These are phyloP conservation scores for Cotesia vestalis DNA, from an alignment of 1,140 invertebrate species.

Conservation along the genomic window DNA sequence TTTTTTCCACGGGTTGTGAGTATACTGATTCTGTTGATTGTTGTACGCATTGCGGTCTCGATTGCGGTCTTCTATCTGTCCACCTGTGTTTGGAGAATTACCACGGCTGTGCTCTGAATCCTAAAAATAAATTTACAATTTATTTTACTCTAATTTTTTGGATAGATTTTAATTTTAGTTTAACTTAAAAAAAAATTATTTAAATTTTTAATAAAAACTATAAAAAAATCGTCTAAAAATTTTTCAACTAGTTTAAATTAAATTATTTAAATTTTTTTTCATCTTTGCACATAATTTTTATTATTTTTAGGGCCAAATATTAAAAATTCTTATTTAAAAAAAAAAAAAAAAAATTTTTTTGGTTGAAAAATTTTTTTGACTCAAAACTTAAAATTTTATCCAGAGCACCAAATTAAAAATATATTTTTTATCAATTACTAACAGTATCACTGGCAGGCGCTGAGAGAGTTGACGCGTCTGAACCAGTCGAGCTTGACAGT, in stretches of 20 bases:
- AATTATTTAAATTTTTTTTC: no score
- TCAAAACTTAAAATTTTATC: background rate
- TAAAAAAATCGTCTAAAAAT: no score
- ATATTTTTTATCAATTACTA: constrained; percentile 30
- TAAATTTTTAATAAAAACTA: no score
- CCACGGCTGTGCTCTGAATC: constrained; percentile 66
- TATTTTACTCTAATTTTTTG: background rate
- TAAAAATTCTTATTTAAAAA: no score
- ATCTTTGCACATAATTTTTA: no score
- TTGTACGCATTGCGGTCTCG: constrained; percentile 58
- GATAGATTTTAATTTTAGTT: background rate
- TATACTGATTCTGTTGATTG: constrained; percentile 59
- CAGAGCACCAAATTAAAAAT: constrained; percentile 16
- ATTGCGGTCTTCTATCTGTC: constrained; percentile 58
- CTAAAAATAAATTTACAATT: constrained; percentile 45
- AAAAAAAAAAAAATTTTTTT: no score
- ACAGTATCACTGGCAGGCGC: constrained; percentile 65
- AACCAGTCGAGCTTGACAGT: constrained; percentile 63
- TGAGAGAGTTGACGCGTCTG: constrained; percentile 63
- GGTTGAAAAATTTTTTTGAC: no score
- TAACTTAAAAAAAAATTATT: no score
- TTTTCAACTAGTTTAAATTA: no score
- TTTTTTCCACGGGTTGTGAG: constrained; percentile 58
- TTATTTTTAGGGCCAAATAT: no score
- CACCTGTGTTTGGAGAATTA: constrained; percentile 60